Percentiles rank a stretch among this genome's conserved stretches.
Evolutionary conservation across 1,140 invertebrate species (phyloP).

Genomic region (Bicyclus anynana): DNA sequence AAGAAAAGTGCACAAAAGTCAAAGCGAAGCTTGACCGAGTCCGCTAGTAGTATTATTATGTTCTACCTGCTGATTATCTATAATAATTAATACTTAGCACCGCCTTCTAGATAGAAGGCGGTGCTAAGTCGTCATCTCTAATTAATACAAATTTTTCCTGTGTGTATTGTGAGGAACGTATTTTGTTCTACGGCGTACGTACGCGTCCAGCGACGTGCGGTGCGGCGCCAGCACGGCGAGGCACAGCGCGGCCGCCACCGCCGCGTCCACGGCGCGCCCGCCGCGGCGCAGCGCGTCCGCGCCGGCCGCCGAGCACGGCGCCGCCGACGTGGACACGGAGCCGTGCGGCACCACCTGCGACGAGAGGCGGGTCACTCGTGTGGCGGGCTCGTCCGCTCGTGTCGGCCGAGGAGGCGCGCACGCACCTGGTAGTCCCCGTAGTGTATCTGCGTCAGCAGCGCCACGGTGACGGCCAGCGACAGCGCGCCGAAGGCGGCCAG

Average conservation of each 20-base stretch:
- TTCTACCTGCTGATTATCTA: too few relatives aligned
- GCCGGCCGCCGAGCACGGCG: slow-evolving; percentile 85
- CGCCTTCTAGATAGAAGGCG: too few relatives aligned
- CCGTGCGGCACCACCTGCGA: slow-evolving; percentile 83
- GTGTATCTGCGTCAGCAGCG: slow-evolving; percentile 82
- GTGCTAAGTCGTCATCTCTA: too few relatives aligned
- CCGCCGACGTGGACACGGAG: slow-evolving; percentile 84
- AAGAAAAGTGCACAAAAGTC: too few relatives aligned
- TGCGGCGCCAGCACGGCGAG: slow-evolving; percentile 83
- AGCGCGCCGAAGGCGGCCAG: slow-evolving; percentile 75
- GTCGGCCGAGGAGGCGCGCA: not conserved
- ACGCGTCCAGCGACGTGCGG: slow-evolving; percentile 85
- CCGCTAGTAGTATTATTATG: too few relatives aligned
- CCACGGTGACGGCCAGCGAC: slow-evolving; percentile 81
- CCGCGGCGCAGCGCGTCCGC: slow-evolving; percentile 81
- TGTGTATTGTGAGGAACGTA: not conserved
- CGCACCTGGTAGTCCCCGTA: slow-evolving; percentile 81
- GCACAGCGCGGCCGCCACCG: slow-evolving; percentile 82
- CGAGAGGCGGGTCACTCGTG: too few relatives aligned
- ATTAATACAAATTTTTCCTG: too few relatives aligned
- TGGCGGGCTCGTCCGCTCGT: too few relatives aligned
- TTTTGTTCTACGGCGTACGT: slow-evolving; percentile 36
- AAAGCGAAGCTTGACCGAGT: too few relatives aligned
- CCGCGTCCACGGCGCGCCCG: slow-evolving; percentile 85
- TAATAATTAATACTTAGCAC: too few relatives aligned